Evolutionary conservation across 2,888 invertebrate species (phyloP).

Genomic region (Cynaeus angustus): DNA sequence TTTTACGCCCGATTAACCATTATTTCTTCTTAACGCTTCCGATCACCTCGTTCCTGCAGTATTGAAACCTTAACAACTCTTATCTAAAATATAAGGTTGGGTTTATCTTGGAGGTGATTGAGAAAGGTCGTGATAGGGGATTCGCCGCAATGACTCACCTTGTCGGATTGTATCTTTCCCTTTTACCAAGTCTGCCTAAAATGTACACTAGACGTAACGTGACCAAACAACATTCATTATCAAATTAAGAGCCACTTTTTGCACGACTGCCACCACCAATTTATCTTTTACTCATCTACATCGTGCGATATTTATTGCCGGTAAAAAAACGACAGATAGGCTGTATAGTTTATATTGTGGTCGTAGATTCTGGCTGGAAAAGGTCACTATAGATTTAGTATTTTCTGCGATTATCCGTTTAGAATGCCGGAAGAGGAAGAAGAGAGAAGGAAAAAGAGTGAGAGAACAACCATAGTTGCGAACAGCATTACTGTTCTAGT

Average conservation of each 20-base stretch:
- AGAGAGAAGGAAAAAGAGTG: conserved; percentile 22
- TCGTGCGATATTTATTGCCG: background rate
- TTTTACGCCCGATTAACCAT: conserved; percentile 41
- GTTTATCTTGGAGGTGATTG: conserved; percentile 40
- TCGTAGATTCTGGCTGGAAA: background rate
- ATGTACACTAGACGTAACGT: conserved; percentile 16
- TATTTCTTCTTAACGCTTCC: conserved; percentile 41
- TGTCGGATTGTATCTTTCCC: conserved; percentile 36
- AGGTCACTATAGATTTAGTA: conserved; percentile 5
- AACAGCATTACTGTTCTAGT: conserved; percentile 36
- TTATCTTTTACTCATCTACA: background rate
- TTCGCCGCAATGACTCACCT: conserved; percentile 41
- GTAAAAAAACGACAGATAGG: conserved; percentile 1
- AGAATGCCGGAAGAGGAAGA: conserved; percentile 16
- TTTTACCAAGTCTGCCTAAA: conserved; percentile 21
- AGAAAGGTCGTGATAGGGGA: conserved; percentile 42
- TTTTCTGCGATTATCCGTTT: conserved; percentile 17
- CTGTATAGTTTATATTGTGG: background rate
- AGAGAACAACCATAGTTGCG: conserved; percentile 31
- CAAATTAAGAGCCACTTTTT: background rate
- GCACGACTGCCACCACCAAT: background rate
- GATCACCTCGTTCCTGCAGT: conserved; percentile 39
- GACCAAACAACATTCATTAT: conserved; percentile 25
- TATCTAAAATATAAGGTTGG: conserved; percentile 39
- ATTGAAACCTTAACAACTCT: conserved; percentile 44